Evolutionary conservation across 2,113 vertebrate genomes (phyloP).

Genomic region (Ammodytes dubius): DNA sequence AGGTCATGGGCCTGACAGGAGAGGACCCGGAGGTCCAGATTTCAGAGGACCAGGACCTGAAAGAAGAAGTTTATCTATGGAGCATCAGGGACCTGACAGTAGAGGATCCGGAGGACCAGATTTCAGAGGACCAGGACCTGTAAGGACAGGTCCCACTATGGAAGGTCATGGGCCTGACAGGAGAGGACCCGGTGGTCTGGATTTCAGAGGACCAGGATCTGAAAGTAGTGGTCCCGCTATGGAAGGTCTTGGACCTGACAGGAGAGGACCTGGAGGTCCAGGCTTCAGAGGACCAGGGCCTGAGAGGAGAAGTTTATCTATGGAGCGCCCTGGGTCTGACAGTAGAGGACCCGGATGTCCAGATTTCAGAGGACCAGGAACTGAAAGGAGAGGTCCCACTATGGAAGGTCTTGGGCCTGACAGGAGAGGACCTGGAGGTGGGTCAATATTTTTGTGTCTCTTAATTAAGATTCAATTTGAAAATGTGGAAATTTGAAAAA

Average conservation of each 20-base stretch:
- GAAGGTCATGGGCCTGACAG: constrained; percentile 19
- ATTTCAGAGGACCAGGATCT: background rate
- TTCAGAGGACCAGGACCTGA: background rate
- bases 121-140: constrained; percentile 28
- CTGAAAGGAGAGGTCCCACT: background rate
- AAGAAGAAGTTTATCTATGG: background rate
- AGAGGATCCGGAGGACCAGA: constrained; percentile 7
- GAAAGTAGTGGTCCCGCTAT: constrained; percentile 2
- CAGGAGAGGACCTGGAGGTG: too few relatives aligned
- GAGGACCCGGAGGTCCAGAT: background rate
- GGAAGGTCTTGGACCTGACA: background rate
- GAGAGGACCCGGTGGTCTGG: background rate
- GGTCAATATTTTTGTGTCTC: too few relatives aligned
- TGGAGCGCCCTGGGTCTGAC: background rate
- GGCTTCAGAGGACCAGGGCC: background rate
- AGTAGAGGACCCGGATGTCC: background rate
- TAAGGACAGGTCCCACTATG: background rate
- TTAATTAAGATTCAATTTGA: too few relatives aligned
- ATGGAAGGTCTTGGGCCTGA: too few relatives aligned
- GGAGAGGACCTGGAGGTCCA: background rate
- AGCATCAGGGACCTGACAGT: background rate
- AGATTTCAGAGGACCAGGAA: background rate
- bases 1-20: background rate
- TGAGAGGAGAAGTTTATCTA: background rate
- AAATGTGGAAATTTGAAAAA: too few relatives aligned